Evolutionary conservation across 2,797 vertebrate species (phyloP).

Genomic region (Parauchenoglanis punctatus): DNA sequence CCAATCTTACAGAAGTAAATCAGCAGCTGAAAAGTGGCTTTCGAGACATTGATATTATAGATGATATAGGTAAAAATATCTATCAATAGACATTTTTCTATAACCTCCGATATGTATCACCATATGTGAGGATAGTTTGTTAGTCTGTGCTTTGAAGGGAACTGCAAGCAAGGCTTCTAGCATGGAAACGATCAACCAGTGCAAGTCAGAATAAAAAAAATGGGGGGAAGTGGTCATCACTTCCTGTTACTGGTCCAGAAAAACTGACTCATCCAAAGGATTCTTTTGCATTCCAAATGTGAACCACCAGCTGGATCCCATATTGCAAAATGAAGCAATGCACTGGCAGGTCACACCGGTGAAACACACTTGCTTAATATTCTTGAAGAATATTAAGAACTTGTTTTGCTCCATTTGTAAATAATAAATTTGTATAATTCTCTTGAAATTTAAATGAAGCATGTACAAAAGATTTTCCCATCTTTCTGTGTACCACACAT

Average conservation of each 20-base stretch:
- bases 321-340: neutral
- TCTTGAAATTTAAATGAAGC: neutral
- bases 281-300: neutral
- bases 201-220: conserved; percentile 35
- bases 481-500: neutral
- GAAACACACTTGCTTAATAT: neutral
- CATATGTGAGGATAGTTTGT: neutral
- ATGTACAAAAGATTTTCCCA: neutral
- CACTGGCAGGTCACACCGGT: neutral
- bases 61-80: neutral
- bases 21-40: neutral
- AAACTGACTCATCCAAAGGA: neutral
- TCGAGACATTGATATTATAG: neutral
- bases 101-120: neutral
- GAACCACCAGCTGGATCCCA: neutral
- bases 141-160: neutral
- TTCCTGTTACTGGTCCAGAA: neutral
- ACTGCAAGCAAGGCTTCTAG: neutral
- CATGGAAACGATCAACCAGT: conserved; percentile 8
- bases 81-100: neutral
- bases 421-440: neutral
- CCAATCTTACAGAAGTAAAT: neutral
- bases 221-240: conserved; percentile 39
- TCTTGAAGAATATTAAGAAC: neutral
- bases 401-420: neutral